Conservation (phyloP, 37 sponge, comb jelly and placozoan species). For the Amphimedon queenslandica region DNA sequence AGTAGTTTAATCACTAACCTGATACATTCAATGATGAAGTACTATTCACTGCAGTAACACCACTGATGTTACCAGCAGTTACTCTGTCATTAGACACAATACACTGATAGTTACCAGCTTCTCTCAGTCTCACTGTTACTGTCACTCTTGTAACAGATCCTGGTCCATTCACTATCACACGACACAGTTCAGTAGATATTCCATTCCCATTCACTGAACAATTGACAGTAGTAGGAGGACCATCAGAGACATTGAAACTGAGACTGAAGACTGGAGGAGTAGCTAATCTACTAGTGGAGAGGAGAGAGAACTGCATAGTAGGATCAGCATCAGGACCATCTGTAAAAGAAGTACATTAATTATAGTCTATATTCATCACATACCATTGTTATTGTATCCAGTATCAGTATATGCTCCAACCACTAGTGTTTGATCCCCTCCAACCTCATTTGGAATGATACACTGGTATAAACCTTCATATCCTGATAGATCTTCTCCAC, state of each 20-base stretch:
- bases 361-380: background rate
- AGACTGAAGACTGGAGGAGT: conserved; percentile 13
- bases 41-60: background rate
- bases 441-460: conserved; percentile 22
- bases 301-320: background rate
- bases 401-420: conserved; percentile 23
- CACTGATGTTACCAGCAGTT: background rate
- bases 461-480: conserved; percentile 37
- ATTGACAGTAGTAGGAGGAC: conserved; percentile 13
- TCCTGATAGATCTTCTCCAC: background rate
- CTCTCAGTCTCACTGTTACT: conserved; percentile 15
- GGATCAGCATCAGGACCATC: conserved; percentile 13
- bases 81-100: conserved; percentile 13
- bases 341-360: background rate
- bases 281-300: conserved; percentile 7
- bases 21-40: background rate
- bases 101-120: conserved; percentile 10
- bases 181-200: conserved; percentile 1
- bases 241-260: conserved; percentile 1
- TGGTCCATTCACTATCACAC: background rate
- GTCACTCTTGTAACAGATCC: background rate
- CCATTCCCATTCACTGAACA: background rate
- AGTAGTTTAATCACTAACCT: background rate
- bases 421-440: conserved; percentile 14
- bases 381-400: conserved; percentile 7